Evolutionary conservation across 2,797 vertebrate genomes (phyloP), one percentile per base, ranked within the genome.

Genomic region (Tragopan temminckii): DNA sequence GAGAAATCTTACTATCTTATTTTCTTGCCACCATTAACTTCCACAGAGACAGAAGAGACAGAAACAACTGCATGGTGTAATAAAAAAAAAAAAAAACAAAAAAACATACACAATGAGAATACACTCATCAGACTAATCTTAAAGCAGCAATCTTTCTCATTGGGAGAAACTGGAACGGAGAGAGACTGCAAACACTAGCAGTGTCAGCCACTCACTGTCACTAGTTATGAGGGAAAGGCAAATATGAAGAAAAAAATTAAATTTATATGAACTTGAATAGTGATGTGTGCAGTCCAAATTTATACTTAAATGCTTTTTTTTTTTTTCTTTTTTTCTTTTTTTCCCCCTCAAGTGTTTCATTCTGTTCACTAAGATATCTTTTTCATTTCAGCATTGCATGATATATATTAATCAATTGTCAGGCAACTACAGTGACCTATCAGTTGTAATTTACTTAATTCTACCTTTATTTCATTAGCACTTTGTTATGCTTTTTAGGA

Each of bases 81-180:
- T 94, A 84, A 97, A 95, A 95, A 88, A 95, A 87, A 42, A 42
- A 95, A 88, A 95, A 89, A 95, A 82, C 33, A 42, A 95, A 88
- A 95, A 89, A 95, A 82, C 33, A 80, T 67, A 68, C 46, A 91
- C 74, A 89, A 77, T 80, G 70, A 97, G 75, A 85, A 31, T 77
- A 83, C 74, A 80, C 92, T 90, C 43, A 89, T 91, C 55, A 68
- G 81, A 36, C 45, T 95, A 80, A 95, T 93, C 80, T 95, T 87
- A 63, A 94, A 96, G 62, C 57, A 79, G 42, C 63, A 69, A 25
- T 83, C 43, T 84, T 13, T 91, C n/a, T 90, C 55, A 53, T 66
- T 1, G 3, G 46, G 61, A 85, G 31, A 94, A 92, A 71, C 18
- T 53, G 36, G 80, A 85, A 59, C 70, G 15, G 80, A 61, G 68